Evolutionary conservation across 2,888 invertebrate genomes (phyloP).

Genomic region (Leptothorax acervorum): DNA sequence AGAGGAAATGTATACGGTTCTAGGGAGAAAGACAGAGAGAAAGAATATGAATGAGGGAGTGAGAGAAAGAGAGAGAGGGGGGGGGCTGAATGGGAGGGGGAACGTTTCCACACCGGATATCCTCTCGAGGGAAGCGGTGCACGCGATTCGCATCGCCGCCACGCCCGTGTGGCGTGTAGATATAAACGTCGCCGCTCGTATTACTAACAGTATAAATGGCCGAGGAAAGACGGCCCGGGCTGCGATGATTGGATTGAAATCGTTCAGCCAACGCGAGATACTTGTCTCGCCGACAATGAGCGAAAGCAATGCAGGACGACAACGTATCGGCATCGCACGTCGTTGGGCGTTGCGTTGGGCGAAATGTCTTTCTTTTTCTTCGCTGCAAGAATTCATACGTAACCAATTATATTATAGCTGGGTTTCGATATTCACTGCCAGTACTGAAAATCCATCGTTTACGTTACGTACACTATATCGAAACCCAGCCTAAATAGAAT

Average conservation of each 20-base stretch:
- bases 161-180: conserved; percentile 67
- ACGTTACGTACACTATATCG: no score
- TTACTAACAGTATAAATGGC: conserved; percentile 60
- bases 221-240: conserved; percentile 41
- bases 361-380: conserved; percentile 12
- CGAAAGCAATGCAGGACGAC: neutral
- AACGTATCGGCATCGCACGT: neutral
- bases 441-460: no score
- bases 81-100: conserved; percentile 77
- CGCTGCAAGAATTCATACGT: no score
- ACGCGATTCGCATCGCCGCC: conserved; percentile 80
- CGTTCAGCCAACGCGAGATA: conserved; percentile 32
- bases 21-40: conserved; percentile 7
- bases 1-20: conserved; percentile 27
- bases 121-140: conserved; percentile 80
- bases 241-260: conserved; percentile 46
- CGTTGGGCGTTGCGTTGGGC: neutral
- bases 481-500: no score
- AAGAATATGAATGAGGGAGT: conserved; percentile 38
- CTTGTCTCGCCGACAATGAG: conserved; percentile 8
- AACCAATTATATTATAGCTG: no score
- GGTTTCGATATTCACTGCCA: no score
- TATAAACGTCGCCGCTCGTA: conserved; percentile 65
- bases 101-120: conserved; percentile 84
- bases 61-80: conserved; percentile 61